phyloP scores from a whole-genome alignment of 2,113 vertebrate species.

The Phyllostomus hastatus region DNA sequence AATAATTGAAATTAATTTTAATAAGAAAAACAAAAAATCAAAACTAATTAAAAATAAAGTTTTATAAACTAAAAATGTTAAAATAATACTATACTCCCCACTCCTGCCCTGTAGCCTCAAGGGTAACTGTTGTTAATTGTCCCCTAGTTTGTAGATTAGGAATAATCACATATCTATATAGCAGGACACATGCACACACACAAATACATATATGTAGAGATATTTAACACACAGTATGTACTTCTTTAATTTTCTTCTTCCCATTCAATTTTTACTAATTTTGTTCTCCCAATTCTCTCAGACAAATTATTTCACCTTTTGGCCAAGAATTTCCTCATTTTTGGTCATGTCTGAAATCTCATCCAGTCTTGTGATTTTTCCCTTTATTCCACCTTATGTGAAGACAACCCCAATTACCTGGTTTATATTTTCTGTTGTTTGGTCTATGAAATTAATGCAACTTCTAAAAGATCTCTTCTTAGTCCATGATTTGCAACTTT shows the following conservation, averaged over 20 bases:
- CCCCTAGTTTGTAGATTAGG: background rate
- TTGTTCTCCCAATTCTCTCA: background rate
- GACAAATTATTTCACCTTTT: background rate
- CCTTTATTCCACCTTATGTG: background rate
- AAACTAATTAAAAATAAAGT: background rate
- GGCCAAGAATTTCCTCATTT: background rate
- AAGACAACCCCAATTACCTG: background rate
- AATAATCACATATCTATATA: background rate
- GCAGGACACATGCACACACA: background rate
- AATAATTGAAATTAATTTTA: background rate
- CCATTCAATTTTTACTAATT: background rate
- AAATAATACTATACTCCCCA: background rate
- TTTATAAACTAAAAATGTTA: conserved; percentile 15
- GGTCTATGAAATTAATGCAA: background rate
- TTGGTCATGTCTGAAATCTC: background rate
- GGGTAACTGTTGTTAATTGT: background rate
- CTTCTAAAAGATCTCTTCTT: conserved; percentile 20
- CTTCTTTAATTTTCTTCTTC: background rate
- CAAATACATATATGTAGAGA: background rate
- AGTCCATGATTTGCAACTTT: background rate
- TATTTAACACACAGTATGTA: background rate
- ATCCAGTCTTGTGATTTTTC: background rate
- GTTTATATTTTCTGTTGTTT: conserved; percentile 32
- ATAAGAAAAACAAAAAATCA: background rate
- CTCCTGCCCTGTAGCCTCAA: background rate